phyloP scores from a whole-genome alignment of 2,113 vertebrate genomes.

The Cynopterus brachyotis region DNA sequence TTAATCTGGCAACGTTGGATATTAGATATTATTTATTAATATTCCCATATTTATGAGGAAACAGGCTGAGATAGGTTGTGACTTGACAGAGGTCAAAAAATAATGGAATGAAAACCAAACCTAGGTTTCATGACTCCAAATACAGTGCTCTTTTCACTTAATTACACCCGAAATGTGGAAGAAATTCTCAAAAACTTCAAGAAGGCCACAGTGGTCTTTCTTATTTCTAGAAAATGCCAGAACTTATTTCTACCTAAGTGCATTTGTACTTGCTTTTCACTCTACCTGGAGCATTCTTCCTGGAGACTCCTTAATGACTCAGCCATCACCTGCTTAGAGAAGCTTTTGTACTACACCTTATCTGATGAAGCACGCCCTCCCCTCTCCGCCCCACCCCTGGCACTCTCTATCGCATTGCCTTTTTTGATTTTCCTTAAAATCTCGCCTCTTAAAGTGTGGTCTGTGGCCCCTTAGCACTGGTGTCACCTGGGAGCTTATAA shows the following conservation, averaged over 20 bases:
- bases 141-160: background rate
- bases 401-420: background rate
- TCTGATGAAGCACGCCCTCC: background rate
- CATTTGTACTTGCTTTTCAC: constrained; percentile 23
- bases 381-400: background rate
- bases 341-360: constrained; percentile 19
- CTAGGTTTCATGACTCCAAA: constrained; percentile 8
- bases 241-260: background rate
- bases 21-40: constrained; percentile 22
- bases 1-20: background rate
- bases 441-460: background rate
- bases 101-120: constrained; percentile 5
- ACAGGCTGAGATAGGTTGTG: background rate
- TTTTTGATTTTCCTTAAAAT: constrained; percentile 33
- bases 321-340: constrained; percentile 31
- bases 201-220: background rate
- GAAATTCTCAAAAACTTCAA: background rate
- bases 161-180: constrained; percentile 19
- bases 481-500: background rate
- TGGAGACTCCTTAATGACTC: constrained; percentile 26
- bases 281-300: constrained; percentile 6
- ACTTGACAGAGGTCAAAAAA: constrained; percentile 7
- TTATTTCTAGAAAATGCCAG: constrained; percentile 4
- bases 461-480: background rate
- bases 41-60: constrained; percentile 14